Evolutionary conservation across 1,140 invertebrate genomes (phyloP), one percentile per base, ranked within the genome.

Genomic region (Macrobrachium nipponense): DNA sequence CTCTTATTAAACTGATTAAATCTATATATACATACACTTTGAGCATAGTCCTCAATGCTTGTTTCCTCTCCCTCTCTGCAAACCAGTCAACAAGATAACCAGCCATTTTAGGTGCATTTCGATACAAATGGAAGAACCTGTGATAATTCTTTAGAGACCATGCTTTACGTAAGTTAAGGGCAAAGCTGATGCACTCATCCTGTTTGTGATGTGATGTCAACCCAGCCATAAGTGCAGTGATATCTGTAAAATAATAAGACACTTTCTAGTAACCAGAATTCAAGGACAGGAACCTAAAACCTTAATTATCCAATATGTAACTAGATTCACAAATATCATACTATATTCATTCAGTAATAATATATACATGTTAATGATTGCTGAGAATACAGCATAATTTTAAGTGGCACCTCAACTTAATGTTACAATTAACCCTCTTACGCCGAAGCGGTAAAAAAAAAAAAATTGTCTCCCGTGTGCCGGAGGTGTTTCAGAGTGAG

Each of bases 11-110:
- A n/a, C n/a, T 66, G 23, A 2, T 66, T 66, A 66, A 66, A n/a
- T 11, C 15, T 8, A 66, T 0, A 66, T 27, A 81, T 87, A 98
- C 97, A 93, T 97, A 99, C 98, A 97, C 95, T 95, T 98, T 99
- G 89, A 99, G 94, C 91, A 99, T 96, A 90, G 93, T 93, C 92
- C 97, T 98, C 89, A 99, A 92, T 89, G 97, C 98, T 89, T 93
- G 92, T 92, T 97, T 98, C 90, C 98, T 93, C 91, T 98, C 97
- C 90, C 98, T 93, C 73, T 97, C 95, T 90, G 97, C 94, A 93
- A 99, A 99, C 97, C 97, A 98, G 92, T 99, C 97, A 92, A 99
- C 96, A 76, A 99, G 93, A 92, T 97, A 98, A 43, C 95, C 96
- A n/a, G 96, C 95, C 98, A 99, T 99, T 91, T 96, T 94, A 14